Percentiles rank a stretch among this genome's conserved stretches.
Conservation (phyloP, 2,797 vertebrate species). For the Anomalospiza imberbis region DNA sequence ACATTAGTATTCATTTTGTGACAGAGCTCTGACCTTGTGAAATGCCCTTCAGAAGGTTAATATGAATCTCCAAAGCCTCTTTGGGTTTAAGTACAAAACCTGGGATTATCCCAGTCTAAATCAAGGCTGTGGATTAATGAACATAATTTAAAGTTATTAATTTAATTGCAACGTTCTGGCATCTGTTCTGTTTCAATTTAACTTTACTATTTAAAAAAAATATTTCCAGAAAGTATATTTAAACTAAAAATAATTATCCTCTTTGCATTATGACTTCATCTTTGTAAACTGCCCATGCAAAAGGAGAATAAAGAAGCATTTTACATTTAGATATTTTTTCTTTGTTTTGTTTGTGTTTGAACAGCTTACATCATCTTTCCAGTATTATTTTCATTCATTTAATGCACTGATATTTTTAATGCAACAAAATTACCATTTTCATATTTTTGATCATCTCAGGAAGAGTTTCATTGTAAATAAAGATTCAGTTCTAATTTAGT, state of each 20-base stretch:
- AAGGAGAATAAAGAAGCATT: background rate
- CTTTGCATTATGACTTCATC: background rate
- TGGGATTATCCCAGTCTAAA: conserved; percentile 59
- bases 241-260: background rate
- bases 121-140: conserved; percentile 61
- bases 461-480: background rate
- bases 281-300: background rate
- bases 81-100: conserved; percentile 63
- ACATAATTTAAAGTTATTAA: conserved; percentile 54
- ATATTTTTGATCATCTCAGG: background rate
- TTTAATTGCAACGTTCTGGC: conserved; percentile 50
- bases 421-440: background rate
- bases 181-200: conserved; percentile 31
- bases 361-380: background rate
- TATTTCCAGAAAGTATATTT: background rate
- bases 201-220: background rate
- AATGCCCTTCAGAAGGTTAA: conserved; percentile 62
- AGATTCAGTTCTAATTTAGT: background rate
- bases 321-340: background rate
- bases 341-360: background rate
- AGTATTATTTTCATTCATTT: background rate
- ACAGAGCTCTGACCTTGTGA: background rate
- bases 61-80: conserved; percentile 54
- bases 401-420: background rate
- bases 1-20: conserved; percentile 25